Conservation (phyloP, 2,888 invertebrate genomes). For the Perithous albicinctus region DNA sequence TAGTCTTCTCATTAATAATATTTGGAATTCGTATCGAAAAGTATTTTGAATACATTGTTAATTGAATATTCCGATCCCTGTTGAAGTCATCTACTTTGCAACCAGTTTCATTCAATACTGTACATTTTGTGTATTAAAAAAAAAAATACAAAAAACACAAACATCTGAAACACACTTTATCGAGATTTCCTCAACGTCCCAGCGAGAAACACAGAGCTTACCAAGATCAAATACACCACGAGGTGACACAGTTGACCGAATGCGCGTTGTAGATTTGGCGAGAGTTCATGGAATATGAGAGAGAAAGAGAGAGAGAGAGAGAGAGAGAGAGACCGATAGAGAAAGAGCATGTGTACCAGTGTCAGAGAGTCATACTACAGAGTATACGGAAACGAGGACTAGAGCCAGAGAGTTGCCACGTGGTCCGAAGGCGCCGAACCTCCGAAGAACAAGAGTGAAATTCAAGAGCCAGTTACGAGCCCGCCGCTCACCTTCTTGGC, state of each 20-base stretch:
- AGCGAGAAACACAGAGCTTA: conserved; percentile 2
- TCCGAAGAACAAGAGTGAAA: conserved; percentile 61
- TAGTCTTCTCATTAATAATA: too few relatives aligned
- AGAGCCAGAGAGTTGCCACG: conserved; percentile 58
- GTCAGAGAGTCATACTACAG: conserved; percentile 2
- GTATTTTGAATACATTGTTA: too few relatives aligned
- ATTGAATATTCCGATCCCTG: too few relatives aligned
- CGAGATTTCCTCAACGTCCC: not conserved
- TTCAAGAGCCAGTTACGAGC: conserved; percentile 33
- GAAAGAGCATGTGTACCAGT: conserved; percentile 29
- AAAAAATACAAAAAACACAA: not conserved
- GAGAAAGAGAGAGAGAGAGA: conserved; percentile 20
- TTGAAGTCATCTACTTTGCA: too few relatives aligned
- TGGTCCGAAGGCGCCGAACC: conserved; percentile 45
- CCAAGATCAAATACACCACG: conserved; percentile 60
- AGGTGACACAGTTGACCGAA: conserved; percentile 55
- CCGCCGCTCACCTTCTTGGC: conserved; percentile 77
- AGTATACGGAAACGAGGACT: conserved; percentile 30
- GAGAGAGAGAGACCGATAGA: conserved; percentile 21
- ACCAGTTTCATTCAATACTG: too few relatives aligned
- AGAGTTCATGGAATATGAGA: conserved; percentile 67
- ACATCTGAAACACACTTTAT: not conserved
- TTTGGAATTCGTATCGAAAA: too few relatives aligned
- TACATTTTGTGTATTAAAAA: not conserved
- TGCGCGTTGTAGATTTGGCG: conserved; percentile 60